Evolutionary conservation across 2,888 invertebrate species (phyloP), one percentile per base, ranked within the genome.

Genomic region (Mesopsocus fuscifrons): DNA sequence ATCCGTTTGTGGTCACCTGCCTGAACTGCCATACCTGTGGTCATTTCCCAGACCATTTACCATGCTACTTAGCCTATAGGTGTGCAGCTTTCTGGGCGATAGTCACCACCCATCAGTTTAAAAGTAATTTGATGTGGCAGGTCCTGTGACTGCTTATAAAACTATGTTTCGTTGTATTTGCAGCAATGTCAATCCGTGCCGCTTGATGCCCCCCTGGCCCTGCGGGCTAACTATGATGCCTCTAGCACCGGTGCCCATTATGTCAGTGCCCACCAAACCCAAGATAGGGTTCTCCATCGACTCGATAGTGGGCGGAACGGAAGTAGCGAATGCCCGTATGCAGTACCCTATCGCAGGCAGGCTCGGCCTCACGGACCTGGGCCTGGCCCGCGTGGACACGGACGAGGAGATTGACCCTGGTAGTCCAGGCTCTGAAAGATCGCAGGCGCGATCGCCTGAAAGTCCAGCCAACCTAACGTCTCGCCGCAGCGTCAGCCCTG

Each of bases 281-380:
- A 89, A 88, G 67, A 82, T 91, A 61, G 89, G 88, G 56, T 91
- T 91, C 61, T 87, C 85, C 58, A 91, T 91, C 64, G 91, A 91
- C 68, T 85, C 87, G 57, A 87, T 89, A 58, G 88, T 89, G 48
- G 88, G 88, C 53, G 80, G 78, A 32, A 53, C 48, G 52, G 55
- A 21, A 52, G 56, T 32, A 13, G n/a, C 41, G 17, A 31, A 42
- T 17, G 20, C 6, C 20, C 38, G 17, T n/a, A 15, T 15, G 18
- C 17, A 15, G 6, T 38, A 38, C 20, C 38, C 38, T 13, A 38
- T 38, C 8, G 17, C 15, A 15, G 42, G 42, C 32, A 42, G 34
- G 52, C 52, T 30, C 50, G 51, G 22, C 44, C 56, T 44, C 54
- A 55, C 23, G 51, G 58, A 17, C 42, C 58, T 18, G 56, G 56